phyloP scores from a whole-genome alignment of 2,797 vertebrate genomes.

The Emys orbicularis region DNA sequence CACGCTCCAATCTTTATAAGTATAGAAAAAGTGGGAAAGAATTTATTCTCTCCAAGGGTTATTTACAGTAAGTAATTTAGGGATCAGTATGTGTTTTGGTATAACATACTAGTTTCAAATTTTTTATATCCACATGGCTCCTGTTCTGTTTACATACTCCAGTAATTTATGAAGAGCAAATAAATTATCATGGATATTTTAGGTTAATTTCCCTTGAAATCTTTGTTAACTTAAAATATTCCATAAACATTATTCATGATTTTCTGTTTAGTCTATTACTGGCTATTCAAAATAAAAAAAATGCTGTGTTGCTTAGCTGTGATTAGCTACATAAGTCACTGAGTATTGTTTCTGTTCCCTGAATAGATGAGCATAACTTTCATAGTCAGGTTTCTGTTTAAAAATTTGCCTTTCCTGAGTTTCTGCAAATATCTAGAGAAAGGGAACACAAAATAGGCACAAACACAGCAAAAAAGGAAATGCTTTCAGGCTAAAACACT shows the following conservation, averaged over 20 bases:
- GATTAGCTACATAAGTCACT: background rate
- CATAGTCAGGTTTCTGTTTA: background rate
- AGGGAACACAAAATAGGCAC: background rate
- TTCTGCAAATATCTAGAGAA: background rate
- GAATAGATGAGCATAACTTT: background rate
- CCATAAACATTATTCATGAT: background rate
- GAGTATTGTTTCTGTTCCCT: background rate
- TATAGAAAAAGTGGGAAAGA: background rate
- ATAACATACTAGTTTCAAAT: background rate
- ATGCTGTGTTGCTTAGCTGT: background rate
- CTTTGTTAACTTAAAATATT: background rate
- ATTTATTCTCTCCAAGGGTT: background rate
- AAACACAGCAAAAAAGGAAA: background rate
- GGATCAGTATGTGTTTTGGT: background rate
- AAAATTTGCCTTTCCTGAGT: background rate
- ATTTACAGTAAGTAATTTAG: background rate
- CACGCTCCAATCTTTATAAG: background rate
- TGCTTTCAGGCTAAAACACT: background rate
- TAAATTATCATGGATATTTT: background rate
- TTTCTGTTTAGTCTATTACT: background rate
- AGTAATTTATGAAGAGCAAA: background rate
- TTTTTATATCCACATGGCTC: background rate
- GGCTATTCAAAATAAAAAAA: background rate
- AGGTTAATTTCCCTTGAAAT: background rate
- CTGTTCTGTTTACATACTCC: background rate